These are phyloP conservation scores for Neogale vison DNA, from an alignment of 2,113 vertebrate species.

Conservation along the genomic window DNA sequence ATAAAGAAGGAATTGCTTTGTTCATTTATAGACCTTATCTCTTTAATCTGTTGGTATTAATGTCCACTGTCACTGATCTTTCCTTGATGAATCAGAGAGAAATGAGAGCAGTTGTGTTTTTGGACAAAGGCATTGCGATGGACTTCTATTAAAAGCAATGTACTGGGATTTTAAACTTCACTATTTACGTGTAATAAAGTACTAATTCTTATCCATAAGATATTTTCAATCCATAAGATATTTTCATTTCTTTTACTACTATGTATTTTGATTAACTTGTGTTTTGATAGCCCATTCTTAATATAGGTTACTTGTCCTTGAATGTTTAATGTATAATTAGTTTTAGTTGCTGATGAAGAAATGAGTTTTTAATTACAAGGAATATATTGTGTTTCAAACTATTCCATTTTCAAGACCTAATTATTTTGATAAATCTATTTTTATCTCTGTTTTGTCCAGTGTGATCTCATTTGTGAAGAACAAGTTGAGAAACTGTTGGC, in stretches of 20 bases:
- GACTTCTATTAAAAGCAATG: neutral
- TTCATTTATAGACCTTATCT: constrained; percentile 29
- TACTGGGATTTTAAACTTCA: neutral
- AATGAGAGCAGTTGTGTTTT: neutral
- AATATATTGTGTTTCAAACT: constrained; percentile 29
- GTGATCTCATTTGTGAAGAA: constrained; percentile 31
- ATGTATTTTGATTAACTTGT: constrained; percentile 54
- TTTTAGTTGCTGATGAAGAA: constrained; percentile 60
- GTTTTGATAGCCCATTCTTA: constrained; percentile 46
- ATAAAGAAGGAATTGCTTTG: constrained; percentile 36
- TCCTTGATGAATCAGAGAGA: constrained; percentile 33
- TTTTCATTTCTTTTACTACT: constrained; percentile 41
- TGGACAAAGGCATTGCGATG: neutral
- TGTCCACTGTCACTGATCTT: constrained; percentile 12
- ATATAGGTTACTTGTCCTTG: constrained; percentile 47
- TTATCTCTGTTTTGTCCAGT: constrained; percentile 21
- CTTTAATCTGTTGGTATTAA: constrained; percentile 52
- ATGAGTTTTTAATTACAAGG: constrained; percentile 43
- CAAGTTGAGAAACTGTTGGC: constrained; percentile 15
- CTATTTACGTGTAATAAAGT: neutral
- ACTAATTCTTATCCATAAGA: neutral
- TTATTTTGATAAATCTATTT: constrained; percentile 55
- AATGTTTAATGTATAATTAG: constrained; percentile 50
- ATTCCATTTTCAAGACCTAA: constrained; percentile 28
- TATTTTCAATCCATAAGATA: neutral